Percentiles rank a stretch among this genome's conserved stretches.
Conservation (phyloP, 2,113 vertebrate species). For the Chaetorhynchus papuensis region DNA sequence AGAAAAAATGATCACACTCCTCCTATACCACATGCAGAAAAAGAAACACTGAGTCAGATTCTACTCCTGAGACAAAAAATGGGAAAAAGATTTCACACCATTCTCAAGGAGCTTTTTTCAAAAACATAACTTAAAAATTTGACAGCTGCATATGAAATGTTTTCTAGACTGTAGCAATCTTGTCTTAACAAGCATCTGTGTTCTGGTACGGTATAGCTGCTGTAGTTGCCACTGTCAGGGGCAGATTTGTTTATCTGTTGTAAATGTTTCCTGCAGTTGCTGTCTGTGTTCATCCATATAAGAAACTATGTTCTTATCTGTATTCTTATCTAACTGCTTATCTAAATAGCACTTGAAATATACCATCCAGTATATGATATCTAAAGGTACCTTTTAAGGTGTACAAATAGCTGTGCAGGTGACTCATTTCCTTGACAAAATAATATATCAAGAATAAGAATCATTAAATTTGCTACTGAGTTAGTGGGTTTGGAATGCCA, state of each 20-base stretch:
- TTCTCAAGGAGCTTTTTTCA: neutral
- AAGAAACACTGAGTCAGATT: neutral
- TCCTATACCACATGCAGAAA: neutral
- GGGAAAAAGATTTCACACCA: neutral
- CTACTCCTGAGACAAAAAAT: neutral
- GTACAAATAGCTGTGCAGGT: neutral
- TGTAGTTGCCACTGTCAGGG: neutral
- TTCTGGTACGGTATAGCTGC: neutral
- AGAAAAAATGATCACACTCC: neutral
- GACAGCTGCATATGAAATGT: neutral
- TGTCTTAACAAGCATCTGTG: neutral
- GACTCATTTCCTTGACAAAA: neutral
- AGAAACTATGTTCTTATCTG: neutral
- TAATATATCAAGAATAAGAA: neutral
- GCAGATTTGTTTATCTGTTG: neutral
- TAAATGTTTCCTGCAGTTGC: neutral
- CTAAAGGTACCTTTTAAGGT: neutral
- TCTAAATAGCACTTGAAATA: neutral
- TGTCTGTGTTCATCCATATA: neutral
- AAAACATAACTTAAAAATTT: neutral
- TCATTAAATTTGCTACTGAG: neutral
- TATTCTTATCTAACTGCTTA: neutral
- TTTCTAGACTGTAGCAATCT: neutral
- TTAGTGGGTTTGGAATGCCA: neutral
- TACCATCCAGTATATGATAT: neutral